Conservation (phyloP, 2,888 invertebrate genomes). For the Bombylius major region DNA sequence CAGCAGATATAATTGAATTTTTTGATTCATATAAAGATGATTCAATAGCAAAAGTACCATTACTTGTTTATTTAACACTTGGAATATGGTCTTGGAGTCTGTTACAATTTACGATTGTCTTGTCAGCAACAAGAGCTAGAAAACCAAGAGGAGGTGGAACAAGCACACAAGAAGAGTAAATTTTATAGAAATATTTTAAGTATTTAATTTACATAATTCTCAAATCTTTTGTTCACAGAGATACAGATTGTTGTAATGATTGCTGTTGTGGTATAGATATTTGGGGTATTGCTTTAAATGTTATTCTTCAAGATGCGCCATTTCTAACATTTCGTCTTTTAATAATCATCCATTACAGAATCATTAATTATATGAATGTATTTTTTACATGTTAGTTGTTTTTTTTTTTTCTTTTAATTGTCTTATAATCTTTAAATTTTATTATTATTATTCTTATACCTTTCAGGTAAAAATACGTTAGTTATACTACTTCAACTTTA, state of each 20-base stretch:
- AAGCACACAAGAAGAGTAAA: slow-evolving; percentile 27
- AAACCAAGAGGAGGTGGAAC: slow-evolving; percentile 52
- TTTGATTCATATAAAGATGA: slow-evolving; percentile 92
- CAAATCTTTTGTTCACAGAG: slow-evolving; percentile 1
- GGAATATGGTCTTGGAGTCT: slow-evolving; percentile 90
- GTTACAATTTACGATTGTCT: slow-evolving; percentile 86
- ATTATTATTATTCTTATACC: background rate
- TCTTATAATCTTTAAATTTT: background rate
- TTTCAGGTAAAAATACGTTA: slow-evolving; percentile 56
- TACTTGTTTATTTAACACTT: slow-evolving; percentile 71
- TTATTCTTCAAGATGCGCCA: slow-evolving; percentile 75
- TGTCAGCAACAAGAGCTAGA: slow-evolving; percentile 76
- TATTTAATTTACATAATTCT: background rate
- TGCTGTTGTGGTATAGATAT: slow-evolving; percentile 82
- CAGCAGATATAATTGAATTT: slow-evolving; percentile 92
- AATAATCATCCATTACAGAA: slow-evolving; percentile 74
- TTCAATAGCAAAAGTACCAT: slow-evolving; percentile 62
- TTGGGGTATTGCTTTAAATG: slow-evolving; percentile 78
- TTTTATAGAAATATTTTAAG: background rate
- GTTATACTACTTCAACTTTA: slow-evolving; percentile 82
- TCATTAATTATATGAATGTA: slow-evolving; percentile 89
- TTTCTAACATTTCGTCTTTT: slow-evolving; percentile 76
- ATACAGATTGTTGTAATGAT: slow-evolving; percentile 38
- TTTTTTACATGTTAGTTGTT: slow-evolving; percentile 94
- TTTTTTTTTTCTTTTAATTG: background rate